A percentile compares a stretch with the other conserved stretches of the same genome.
phyloP scores from a whole-genome alignment of 2,888 invertebrate species.

The Drosophila colorata region DNA sequence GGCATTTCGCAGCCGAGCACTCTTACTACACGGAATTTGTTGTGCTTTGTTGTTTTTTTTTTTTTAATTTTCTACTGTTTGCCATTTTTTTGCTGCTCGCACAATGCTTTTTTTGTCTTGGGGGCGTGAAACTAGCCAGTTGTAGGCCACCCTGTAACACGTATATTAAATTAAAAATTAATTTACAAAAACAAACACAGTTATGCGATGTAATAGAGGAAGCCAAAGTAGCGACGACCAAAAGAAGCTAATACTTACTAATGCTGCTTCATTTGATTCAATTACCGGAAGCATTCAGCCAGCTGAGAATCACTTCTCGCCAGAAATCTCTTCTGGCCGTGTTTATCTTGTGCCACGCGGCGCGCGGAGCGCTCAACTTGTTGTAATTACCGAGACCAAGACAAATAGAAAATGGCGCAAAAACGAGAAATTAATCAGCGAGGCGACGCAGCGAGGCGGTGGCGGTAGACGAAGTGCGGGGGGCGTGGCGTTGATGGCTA shows the following conservation, averaged over 20 bases:
- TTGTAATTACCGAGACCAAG: conserved; percentile 82
- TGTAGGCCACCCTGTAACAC: conserved; percentile 35
- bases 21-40: not conserved
- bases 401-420: conserved; percentile 83
- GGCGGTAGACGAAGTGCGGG: not conserved
- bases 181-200: conserved; percentile 77
- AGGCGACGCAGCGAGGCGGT: conserved; percentile 12
- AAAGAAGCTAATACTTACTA: conserved; percentile 81
- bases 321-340: conserved; percentile 37
- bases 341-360: conserved; percentile 71
- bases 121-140: conserved; percentile 34
- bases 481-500: conserved; percentile 26
- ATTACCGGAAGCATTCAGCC: conserved; percentile 75
- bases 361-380: conserved; percentile 59
- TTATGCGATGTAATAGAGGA: conserved; percentile 45
- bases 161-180: conserved; percentile 80
- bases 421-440: conserved; percentile 83
- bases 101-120: conserved; percentile 28
- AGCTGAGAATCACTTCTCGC: conserved; percentile 50
- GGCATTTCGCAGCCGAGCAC: not conserved
- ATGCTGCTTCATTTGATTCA: conserved; percentile 81
- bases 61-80: conserved; percentile 12
- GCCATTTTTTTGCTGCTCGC: not conserved
- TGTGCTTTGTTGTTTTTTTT: conserved; percentile 12
- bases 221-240: conserved; percentile 36